phyloP scores from a whole-genome alignment of 2,888 invertebrate genomes.

The Electrophaes corylata region DNA sequence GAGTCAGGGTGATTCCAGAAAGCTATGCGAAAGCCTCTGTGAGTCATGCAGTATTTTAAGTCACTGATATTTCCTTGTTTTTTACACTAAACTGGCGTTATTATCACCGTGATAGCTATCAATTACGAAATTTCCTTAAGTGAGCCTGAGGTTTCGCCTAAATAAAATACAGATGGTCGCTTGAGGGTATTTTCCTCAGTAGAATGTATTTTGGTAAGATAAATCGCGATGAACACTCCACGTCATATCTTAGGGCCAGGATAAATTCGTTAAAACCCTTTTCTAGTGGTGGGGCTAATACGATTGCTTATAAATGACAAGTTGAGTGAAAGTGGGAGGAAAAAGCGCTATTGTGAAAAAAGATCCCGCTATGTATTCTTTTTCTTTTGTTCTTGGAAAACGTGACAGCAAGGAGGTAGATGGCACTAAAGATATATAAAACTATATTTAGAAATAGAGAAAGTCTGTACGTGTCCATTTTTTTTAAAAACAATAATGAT shows the following conservation, averaged over 20 bases:
- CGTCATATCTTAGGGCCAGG: slow-evolving; percentile 27
- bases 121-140: not conserved
- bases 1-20: not conserved
- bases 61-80: not conserved
- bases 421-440: not conserved
- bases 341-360: slow-evolving; percentile 15
- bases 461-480: no score
- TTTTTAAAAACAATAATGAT: no score
- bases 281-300: slow-evolving; percentile 24
- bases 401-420: not conserved
- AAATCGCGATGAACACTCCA: slow-evolving; percentile 17
- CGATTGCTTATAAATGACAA: slow-evolving; percentile 34
- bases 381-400: slow-evolving; percentile 15
- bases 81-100: not conserved
- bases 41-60: not conserved
- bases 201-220: slow-evolving; percentile 7
- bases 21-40: not conserved
- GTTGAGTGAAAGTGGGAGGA: slow-evolving; percentile 22
- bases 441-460: no score
- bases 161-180: not conserved
- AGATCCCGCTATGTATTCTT: slow-evolving; percentile 11
- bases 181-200: not conserved
- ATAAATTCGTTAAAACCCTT: slow-evolving; percentile 36
- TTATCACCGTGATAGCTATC: not conserved
- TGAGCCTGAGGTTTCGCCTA: not conserved